phyloP scores from a whole-genome alignment of 2,888 invertebrate genomes.

The Tipula confusa region DNA sequence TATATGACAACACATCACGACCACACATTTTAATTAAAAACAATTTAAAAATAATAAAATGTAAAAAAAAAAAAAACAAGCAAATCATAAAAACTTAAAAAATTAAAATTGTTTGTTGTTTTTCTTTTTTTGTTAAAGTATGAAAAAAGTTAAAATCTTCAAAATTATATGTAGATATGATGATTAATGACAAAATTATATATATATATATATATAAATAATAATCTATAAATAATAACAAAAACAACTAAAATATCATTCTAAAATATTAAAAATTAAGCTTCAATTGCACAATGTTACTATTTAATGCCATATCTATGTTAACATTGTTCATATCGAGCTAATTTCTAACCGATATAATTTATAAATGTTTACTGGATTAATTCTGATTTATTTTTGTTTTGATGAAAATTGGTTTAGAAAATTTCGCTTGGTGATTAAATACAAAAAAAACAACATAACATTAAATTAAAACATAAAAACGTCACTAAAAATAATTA shows the following conservation, averaged over 20 bases:
- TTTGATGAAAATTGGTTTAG: background rate
- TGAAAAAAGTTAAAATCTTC: background rate
- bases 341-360: background rate
- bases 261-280: background rate
- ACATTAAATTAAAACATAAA: background rate
- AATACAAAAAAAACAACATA: background rate
- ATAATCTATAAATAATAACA: background rate
- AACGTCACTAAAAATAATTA: background rate
- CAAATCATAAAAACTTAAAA: background rate
- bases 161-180: background rate
- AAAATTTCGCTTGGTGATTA: background rate
- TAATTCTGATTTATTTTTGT: background rate
- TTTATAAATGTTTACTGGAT: background rate
- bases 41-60: background rate
- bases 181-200: conserved; percentile 20
- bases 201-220: background rate
- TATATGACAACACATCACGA: conserved; percentile 8
- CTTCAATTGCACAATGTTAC: background rate
- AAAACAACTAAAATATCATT: background rate
- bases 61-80: background rate
- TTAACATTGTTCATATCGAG: background rate
- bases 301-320: background rate
- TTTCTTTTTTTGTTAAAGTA: background rate
- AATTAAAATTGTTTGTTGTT: background rate
- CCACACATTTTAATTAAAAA: conserved; percentile 16